Conservation (phyloP, 30 jellyfish, hydroid and myxozoan species). For the Turritopsis rubra region DNA sequence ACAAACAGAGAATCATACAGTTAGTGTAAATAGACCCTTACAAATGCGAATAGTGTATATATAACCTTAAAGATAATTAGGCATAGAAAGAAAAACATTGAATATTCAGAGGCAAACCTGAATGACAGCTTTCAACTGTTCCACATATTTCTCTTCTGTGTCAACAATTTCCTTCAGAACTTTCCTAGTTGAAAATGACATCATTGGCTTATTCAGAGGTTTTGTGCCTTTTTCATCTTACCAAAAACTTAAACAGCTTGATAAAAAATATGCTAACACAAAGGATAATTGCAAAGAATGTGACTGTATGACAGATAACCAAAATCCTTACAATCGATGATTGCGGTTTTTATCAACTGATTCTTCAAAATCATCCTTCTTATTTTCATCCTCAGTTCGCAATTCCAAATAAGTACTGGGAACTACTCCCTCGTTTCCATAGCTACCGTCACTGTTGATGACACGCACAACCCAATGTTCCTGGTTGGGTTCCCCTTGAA, state of each 20-base stretch:
- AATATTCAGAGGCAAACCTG: constrained; percentile 55
- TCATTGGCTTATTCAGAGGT: background rate
- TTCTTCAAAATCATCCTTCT: constrained; percentile 35
- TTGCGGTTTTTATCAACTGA: constrained; percentile 7
- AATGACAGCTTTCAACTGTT: constrained; percentile 54
- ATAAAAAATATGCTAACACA: background rate
- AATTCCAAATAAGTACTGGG: constrained; percentile 79
- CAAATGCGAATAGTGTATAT: background rate
- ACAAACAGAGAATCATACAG: background rate
- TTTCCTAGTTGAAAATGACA: constrained; percentile 36
- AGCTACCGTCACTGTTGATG: constrained; percentile 73
- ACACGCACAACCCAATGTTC: constrained; percentile 79
- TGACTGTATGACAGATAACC: background rate
- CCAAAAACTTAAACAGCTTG: too few species aligned
- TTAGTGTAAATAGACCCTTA: background rate
- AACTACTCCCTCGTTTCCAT: constrained; percentile 79
- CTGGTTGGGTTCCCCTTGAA: constrained; percentile 66
- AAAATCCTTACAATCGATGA: constrained; percentile 64
- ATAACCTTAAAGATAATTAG: background rate
- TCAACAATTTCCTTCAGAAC: constrained; percentile 70
- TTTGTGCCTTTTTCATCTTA: too few species aligned
- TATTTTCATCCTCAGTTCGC: constrained; percentile 39
- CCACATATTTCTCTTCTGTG: constrained; percentile 77
- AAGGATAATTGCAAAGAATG: too few species aligned
- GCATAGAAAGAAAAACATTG: too few species aligned